Evolutionary conservation across 2,888 invertebrate genomes (phyloP).

Genomic region (Onchidella celtica): DNA sequence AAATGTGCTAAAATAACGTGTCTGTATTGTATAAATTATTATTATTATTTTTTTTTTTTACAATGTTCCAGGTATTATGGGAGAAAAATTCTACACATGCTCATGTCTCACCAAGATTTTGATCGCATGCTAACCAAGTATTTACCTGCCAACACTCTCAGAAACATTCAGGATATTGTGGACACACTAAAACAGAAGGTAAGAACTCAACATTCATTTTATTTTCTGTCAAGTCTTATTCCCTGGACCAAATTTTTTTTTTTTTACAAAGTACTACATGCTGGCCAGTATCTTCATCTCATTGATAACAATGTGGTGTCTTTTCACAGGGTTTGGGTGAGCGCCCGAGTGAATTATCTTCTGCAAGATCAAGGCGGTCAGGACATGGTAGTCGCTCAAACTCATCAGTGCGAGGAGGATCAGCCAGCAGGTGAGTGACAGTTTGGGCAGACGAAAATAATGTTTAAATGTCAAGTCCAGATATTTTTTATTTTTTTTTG

Average conservation of each 20-base stretch:
- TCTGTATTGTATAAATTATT: too few species aligned
- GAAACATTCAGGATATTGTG: constrained; percentile 91
- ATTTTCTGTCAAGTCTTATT: not conserved
- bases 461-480: too few species aligned
- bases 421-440: constrained; percentile 70
- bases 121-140: constrained; percentile 89
- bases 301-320: too few species aligned
- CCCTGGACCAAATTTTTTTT: not conserved
- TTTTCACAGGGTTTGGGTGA: constrained; percentile 73
- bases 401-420: constrained; percentile 67
- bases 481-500: too few species aligned
- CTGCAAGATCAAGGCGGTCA: constrained; percentile 73
- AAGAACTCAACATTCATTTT: not conserved
- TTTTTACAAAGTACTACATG: not conserved
- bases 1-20: too few species aligned
- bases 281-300: too few species aligned
- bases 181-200: constrained; percentile 84
- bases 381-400: constrained; percentile 73
- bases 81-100: constrained; percentile 85
- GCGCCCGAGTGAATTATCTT: constrained; percentile 70
- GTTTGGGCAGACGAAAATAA: too few species aligned
- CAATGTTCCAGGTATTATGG: constrained; percentile 71
- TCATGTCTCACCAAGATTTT: constrained; percentile 89
- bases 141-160: constrained; percentile 88
- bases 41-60: too few species aligned